Percentiles rank a stretch among this genome's conserved stretches.
phyloP scores from a whole-genome alignment of 2,888 invertebrate species.

The Polyommatus iphigenia region DNA sequence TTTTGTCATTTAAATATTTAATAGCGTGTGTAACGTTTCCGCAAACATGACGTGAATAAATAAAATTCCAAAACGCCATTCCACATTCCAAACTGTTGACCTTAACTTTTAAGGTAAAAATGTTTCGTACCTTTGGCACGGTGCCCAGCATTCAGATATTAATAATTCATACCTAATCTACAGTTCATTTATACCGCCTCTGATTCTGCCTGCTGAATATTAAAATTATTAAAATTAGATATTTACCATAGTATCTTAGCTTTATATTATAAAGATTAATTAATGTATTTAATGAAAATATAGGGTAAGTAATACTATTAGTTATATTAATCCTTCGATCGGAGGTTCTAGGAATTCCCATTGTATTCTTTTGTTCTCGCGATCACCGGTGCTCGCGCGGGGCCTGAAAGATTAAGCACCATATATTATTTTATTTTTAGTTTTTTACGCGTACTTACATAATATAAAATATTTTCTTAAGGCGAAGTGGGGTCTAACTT shows the following conservation, averaged over 20 bases:
- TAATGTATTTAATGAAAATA: no score
- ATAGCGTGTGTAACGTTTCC: constrained; percentile 10
- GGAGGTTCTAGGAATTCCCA: no score
- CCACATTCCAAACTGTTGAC: background rate
- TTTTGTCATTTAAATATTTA: background rate
- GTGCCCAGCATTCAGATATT: constrained; percentile 17
- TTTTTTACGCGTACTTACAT: no score
- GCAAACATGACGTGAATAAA: background rate
- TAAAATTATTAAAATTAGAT: background rate
- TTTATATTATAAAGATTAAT: background rate
- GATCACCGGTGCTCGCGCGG: no score
- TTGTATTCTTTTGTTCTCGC: no score
- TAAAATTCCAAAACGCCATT: background rate
- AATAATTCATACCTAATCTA: constrained; percentile 12
- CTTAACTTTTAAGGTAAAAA: constrained; percentile 16
- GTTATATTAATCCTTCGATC: no score
- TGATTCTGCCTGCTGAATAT: background rate
- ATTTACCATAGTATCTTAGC: background rate
- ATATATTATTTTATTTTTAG: no score
- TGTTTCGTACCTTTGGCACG: constrained; percentile 11
- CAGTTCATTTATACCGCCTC: background rate
- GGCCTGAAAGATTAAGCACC: no score
- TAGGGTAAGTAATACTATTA: no score
- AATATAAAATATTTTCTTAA: no score
- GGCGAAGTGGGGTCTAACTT: no score